Conservation (phyloP, 1,140 invertebrate species). For the Drosophila lini region DNA sequence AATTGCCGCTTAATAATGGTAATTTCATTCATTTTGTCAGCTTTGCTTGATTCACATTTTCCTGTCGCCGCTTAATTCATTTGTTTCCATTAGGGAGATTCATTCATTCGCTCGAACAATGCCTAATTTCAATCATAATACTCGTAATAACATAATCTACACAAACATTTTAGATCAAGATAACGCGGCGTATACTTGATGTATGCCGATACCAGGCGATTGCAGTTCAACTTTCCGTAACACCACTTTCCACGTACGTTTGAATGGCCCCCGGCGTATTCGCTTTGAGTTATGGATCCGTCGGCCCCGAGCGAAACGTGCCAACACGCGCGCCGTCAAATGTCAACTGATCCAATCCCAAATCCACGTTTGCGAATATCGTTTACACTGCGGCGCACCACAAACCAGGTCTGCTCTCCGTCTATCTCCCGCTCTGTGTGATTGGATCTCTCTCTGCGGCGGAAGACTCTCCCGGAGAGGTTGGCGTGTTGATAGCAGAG, state of each 20-base stretch:
- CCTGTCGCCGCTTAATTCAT: slow-evolving; percentile 40
- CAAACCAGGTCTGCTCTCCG: slow-evolving; percentile 18
- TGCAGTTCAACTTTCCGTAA: slow-evolving; percentile 17
- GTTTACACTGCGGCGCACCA: slow-evolving; percentile 59
- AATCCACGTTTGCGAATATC: slow-evolving; percentile 77
- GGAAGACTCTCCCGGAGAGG: slow-evolving; percentile 12
- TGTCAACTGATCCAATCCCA: slow-evolving; percentile 78
- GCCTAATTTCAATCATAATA: slow-evolving; percentile 65
- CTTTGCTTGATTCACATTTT: slow-evolving; percentile 36
- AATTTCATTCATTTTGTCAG: slow-evolving; percentile 56
- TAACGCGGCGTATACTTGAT: slow-evolving; percentile 56
- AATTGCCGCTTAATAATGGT: slow-evolving; percentile 55
- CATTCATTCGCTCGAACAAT: slow-evolving; percentile 47
- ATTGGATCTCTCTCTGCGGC: slow-evolving; percentile 11
- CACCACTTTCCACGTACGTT: slow-evolving; percentile 21
- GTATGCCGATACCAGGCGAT: slow-evolving; percentile 15
- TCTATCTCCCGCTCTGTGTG: background rate
- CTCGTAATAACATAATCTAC: slow-evolving; percentile 68
- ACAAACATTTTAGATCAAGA: slow-evolving; percentile 49
- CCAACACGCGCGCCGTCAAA: slow-evolving; percentile 80
- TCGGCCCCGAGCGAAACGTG: slow-evolving; percentile 56
- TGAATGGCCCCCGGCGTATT: background rate
- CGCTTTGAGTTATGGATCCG: slow-evolving; percentile 24
- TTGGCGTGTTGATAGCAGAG: slow-evolving; percentile 53
- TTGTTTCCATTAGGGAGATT: slow-evolving; percentile 24